Conservation (phyloP, 2,113 vertebrate species). For the Speoplatyrhinus poulsoni region DNA sequence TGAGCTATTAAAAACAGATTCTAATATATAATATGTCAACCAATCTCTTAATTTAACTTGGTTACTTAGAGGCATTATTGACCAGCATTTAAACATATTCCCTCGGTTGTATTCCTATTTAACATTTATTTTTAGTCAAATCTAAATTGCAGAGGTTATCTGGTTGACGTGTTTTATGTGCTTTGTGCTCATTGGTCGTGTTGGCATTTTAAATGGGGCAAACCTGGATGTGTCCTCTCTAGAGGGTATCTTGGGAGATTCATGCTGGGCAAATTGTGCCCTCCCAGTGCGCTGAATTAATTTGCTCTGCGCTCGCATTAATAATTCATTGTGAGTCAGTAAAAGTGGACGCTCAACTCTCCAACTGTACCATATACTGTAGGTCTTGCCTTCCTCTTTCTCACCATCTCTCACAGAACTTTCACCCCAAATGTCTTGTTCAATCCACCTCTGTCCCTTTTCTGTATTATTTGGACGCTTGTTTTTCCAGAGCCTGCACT, state of each 20-base stretch:
- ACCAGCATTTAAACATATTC: too few species aligned
- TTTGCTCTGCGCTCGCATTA: constrained; percentile 54
- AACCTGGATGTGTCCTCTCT: constrained; percentile 31
- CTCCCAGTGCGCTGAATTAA: constrained; percentile 52
- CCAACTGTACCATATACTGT: constrained; percentile 11
- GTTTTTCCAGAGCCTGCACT: constrained; percentile 14
- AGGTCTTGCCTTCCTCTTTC: constrained; percentile 25
- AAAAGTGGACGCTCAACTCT: constrained; percentile 35
- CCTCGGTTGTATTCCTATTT: too few species aligned
- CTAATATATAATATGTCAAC: too few species aligned
- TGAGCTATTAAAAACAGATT: too few species aligned
- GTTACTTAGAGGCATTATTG: too few species aligned
- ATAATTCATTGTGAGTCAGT: constrained; percentile 61
- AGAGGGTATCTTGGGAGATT: constrained; percentile 48
- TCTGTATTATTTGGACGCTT: constrained; percentile 28
- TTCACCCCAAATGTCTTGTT: constrained; percentile 30
- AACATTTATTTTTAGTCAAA: too few species aligned
- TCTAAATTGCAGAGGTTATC: too few species aligned
- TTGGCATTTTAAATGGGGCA: constrained; percentile 8
- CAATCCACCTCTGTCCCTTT: constrained; percentile 12
- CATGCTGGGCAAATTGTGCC: constrained; percentile 28
- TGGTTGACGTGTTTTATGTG: neutral
- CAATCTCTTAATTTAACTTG: too few species aligned
- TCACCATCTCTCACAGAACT: constrained; percentile 17
- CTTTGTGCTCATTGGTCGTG: constrained; percentile 1